These are phyloP conservation scores for Cyrtonyx montezumae DNA, from an alignment of 2,113 vertebrate species.

Conservation along the genomic window DNA sequence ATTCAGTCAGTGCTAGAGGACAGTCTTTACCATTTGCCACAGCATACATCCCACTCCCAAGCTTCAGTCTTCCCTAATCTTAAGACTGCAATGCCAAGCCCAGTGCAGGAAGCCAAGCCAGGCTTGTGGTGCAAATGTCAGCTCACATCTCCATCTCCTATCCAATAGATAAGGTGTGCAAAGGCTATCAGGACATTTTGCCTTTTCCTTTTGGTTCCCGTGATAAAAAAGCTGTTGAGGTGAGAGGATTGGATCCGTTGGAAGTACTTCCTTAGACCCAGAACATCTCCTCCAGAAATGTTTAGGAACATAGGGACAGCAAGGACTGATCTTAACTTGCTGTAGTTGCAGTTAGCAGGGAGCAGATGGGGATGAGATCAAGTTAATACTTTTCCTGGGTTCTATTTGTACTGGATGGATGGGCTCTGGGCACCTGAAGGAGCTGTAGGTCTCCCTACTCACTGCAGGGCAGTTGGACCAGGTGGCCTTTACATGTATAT, in stretches of 20 bases:
- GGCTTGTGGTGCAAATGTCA: background rate
- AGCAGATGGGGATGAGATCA: background rate
- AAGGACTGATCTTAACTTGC: background rate
- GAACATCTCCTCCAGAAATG: background rate
- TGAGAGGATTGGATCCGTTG: background rate
- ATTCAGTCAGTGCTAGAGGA: background rate
- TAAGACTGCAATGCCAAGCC: background rate
- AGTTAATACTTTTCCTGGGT: background rate
- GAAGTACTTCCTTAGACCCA: background rate
- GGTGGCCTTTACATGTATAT: too few relatives aligned
- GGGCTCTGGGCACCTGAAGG: too few relatives aligned
- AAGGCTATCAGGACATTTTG: background rate
- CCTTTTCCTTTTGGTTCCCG: background rate
- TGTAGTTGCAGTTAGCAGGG: background rate
- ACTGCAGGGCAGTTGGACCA: too few relatives aligned
- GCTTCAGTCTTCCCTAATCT: background rate
- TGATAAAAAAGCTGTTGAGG: background rate
- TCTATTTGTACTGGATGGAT: fast-evolving
- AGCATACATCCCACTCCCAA: background rate
- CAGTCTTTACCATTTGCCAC: background rate
- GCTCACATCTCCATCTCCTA: background rate
- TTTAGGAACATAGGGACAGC: background rate
- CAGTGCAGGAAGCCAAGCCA: background rate
- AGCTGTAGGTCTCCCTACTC: too few relatives aligned
- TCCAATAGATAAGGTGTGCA: background rate